Conservation (phyloP, 1,140 invertebrate genomes). For the Apis florea region DNA sequence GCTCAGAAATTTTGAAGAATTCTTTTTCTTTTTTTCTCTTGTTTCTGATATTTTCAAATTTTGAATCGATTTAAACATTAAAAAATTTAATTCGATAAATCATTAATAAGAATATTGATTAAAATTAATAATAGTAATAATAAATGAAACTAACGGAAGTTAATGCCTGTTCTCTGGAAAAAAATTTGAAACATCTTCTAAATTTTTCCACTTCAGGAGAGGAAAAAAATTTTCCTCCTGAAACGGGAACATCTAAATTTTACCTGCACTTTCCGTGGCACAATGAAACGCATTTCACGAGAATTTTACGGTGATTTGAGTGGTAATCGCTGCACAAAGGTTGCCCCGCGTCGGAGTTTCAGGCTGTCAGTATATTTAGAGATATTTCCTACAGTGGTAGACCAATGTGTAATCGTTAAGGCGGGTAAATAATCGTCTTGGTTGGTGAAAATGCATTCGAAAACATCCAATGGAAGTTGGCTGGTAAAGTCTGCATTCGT, state of each 20-base stretch:
- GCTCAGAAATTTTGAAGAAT: too few relatives aligned
- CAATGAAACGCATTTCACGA: constrained; percentile 72
- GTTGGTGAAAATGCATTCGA: constrained; percentile 29
- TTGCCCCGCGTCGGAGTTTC: constrained; percentile 45
- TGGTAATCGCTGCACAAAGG: constrained; percentile 77
- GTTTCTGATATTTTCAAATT: too few relatives aligned
- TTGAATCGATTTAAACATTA: too few relatives aligned
- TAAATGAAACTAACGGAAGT: neutral
- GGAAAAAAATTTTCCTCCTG: neutral
- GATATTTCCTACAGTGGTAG: constrained; percentile 50
- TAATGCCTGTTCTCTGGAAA: neutral
- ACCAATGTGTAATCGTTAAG: constrained; percentile 67
- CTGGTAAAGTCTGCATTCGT: constrained; percentile 18
- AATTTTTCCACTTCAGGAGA: neutral
- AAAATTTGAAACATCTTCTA: neutral
- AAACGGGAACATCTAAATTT: constrained; percentile 47
- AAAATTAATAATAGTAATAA: neutral
- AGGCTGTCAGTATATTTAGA: constrained; percentile 67
- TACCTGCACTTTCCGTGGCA: constrained; percentile 56
- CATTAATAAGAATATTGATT: neutral
- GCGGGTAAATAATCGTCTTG: constrained; percentile 70
- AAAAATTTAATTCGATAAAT: neutral
- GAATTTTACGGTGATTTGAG: constrained; percentile 78
- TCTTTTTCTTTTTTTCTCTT: neutral
- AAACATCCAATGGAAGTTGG: constrained; percentile 8